These are phyloP conservation scores for Acanthornis magna DNA, from an alignment of 2,797 vertebrate species.

Conservation along the genomic window DNA sequence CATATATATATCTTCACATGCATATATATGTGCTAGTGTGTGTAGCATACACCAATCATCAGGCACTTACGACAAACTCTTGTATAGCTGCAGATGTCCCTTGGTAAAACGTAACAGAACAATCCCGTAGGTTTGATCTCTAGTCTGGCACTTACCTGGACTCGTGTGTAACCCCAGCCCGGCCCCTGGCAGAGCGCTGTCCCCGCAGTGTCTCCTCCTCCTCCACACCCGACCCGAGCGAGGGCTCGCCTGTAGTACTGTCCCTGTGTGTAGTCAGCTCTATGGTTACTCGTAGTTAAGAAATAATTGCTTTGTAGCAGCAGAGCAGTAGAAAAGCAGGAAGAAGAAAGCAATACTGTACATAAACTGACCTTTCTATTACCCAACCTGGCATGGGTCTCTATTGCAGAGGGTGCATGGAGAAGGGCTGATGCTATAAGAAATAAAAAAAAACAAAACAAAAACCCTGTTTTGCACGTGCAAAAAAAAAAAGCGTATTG, in stretches of 20 bases:
- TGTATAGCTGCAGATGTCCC: conserved; percentile 77
- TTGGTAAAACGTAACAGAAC: conserved; percentile 72
- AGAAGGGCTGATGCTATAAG: conserved; percentile 79
- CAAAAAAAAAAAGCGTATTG: conserved; percentile 72
- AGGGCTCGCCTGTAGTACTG: conserved; percentile 70
- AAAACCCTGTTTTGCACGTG: conserved; percentile 80
- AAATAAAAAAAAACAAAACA: conserved; percentile 7
- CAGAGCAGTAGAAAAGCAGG: conserved; percentile 82
- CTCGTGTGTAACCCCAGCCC: conserved; percentile 66
- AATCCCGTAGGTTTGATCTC: conserved; percentile 82
- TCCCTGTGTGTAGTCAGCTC: conserved; percentile 75
- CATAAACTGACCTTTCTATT: conserved; percentile 79
- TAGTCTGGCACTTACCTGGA: conserved; percentile 88
- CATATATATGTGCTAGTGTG: conserved; percentile 79
- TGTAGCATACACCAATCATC: conserved; percentile 83
- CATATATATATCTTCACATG: conserved; percentile 77
- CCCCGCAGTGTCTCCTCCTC: conserved; percentile 21
- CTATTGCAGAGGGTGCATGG: conserved; percentile 80
- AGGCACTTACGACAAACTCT: conserved; percentile 90
- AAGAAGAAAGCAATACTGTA: conserved; percentile 86
- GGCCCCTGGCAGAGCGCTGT: neutral
- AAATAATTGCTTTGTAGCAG: conserved; percentile 80
- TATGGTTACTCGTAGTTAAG: conserved; percentile 77
- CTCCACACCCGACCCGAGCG: neutral
- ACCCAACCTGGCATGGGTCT: conserved; percentile 81